These are phyloP conservation scores for Drosophila guanche DNA, from an alignment of 1,140 invertebrate species.

Conservation along the genomic window DNA sequence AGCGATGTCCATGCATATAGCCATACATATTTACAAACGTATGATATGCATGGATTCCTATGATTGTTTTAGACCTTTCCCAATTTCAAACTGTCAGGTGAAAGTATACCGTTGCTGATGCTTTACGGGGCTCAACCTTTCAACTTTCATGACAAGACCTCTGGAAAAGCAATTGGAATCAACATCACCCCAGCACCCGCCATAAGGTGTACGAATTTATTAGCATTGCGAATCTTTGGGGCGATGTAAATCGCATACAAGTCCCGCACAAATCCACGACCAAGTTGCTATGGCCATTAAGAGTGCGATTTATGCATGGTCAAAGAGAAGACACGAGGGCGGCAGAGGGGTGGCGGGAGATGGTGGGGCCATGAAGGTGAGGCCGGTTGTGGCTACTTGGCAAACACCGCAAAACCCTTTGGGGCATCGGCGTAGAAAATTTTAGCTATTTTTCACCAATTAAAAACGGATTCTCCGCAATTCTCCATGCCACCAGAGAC, in stretches of 20 bases:
- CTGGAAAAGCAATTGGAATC: neutral
- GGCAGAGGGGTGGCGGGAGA: neutral
- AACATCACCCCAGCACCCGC: constrained; percentile 2
- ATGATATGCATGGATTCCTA: no score
- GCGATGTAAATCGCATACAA: constrained; percentile 66
- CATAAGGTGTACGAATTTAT: constrained; percentile 75
- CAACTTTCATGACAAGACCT: constrained; percentile 26
- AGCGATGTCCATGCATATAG: no score
- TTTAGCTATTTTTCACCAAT: constrained; percentile 78
- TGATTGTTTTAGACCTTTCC: neutral
- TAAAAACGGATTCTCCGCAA: constrained; percentile 77
- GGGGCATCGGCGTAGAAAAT: constrained; percentile 62
- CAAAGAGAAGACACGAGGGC: neutral
- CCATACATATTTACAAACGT: no score
- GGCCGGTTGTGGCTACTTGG: constrained; percentile 56
- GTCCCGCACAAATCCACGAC: constrained; percentile 8
- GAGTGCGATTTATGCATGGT: constrained; percentile 15
- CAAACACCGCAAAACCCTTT: constrained; percentile 38
- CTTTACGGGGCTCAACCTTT: constrained; percentile 27
- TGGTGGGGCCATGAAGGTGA: constrained; percentile 31
- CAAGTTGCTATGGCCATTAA: neutral
- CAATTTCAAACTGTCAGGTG: constrained; percentile 7
- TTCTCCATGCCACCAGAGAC: constrained; percentile 53
- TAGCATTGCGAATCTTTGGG: constrained; percentile 78
- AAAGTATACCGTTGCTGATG: constrained; percentile 12